Evolutionary conservation across 2,113 vertebrate species (phyloP), one percentile per base, ranked within the genome.

Genomic region (Alethe castanea): DNA sequence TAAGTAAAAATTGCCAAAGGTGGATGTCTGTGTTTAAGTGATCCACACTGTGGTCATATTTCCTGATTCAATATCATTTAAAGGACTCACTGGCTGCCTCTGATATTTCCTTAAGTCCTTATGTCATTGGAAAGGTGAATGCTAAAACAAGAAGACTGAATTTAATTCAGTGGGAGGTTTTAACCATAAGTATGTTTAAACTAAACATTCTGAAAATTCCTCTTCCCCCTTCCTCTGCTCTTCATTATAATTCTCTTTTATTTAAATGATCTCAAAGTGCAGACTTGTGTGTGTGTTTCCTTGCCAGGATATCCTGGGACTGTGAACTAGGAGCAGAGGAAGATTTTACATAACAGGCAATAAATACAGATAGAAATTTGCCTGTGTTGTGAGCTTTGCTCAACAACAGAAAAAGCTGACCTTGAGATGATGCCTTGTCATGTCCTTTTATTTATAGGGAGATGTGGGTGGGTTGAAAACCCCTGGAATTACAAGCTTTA

Each of bases 351-450:
- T 45, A 31, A 25, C 12, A 54, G 18, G 19, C 29, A 71, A 53
- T 72, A 72, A 94, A 78, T 66, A 59, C 2, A 23, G 40, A 74
- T 17, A 76, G 56, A 78, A 91, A 38, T 16, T 52, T 1, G 1
- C 7, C 57, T 44, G 13, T 79, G 4, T 52, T 66, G 22, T 45
- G 45, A 72, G 35, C 13, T 12, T 5, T 17, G 17, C 44, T 67
- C 28, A 42, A 9, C 18, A 71, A 12, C 1, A 35, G 14, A 80
- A 47, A 35, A 85, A 52, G 14, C 9, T n/a, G 62, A 22, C 29
- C 17, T 48, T 69, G 20, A 54, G 54, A 29, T 0, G 6, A 2
- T 28, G 4, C 7, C 53, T 62, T 15, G 12, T 61, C 2, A 1
- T 50, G 48, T 28, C 35, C 19, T 14, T 86, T 61, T 56, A 7